A percentile compares a stretch with the other conserved stretches of the same genome.
Evolutionary conservation across 2,797 vertebrate species (phyloP).

Genomic region (Trichosurus vulpecula): DNA sequence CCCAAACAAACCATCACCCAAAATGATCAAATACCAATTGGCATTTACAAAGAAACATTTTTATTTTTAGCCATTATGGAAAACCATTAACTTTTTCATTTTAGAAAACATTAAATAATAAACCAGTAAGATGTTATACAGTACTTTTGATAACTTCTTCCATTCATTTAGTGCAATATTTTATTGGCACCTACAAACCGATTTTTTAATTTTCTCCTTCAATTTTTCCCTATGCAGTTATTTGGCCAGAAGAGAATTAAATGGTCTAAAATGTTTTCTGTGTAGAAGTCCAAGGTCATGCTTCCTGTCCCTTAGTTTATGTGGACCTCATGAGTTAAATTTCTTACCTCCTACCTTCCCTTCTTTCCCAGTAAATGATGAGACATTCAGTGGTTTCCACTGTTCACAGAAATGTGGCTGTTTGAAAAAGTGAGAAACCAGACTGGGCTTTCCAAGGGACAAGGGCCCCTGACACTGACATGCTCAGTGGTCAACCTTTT

Average conservation of each 20-base stretch:
- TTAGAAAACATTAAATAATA: slow-evolving; percentile 74
- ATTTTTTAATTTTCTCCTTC: slow-evolving; percentile 60
- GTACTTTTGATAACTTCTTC: slow-evolving; percentile 72
- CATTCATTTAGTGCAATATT: slow-evolving; percentile 60
- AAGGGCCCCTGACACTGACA: too few relatives aligned
- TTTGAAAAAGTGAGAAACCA: neutral
- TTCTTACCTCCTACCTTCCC: neutral
- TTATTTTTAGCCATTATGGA: slow-evolving; percentile 46
- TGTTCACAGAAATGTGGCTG: neutral
- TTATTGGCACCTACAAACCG: slow-evolving; percentile 69
- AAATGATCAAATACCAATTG: slow-evolving; percentile 17
- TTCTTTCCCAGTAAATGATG: slow-evolving; percentile 36
- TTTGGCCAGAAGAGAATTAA: slow-evolving; percentile 57
- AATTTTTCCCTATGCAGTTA: slow-evolving; percentile 38
- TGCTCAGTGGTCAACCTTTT: neutral
- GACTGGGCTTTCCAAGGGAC: neutral
- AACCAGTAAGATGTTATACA: slow-evolving; percentile 58
- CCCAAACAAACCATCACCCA: neutral
- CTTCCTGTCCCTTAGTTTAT: slow-evolving; percentile 4
- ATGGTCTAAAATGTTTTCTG: neutral
- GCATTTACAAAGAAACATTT: slow-evolving; percentile 70
- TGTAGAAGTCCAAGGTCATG: neutral
- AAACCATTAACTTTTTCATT: slow-evolving; percentile 58
- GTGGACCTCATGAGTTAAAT: slow-evolving; percentile 14
- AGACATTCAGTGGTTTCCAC: neutral